These are phyloP conservation scores for Reinhardtius hippoglossoides DNA, from an alignment of 2,113 vertebrate species.

Conservation along the genomic window DNA sequence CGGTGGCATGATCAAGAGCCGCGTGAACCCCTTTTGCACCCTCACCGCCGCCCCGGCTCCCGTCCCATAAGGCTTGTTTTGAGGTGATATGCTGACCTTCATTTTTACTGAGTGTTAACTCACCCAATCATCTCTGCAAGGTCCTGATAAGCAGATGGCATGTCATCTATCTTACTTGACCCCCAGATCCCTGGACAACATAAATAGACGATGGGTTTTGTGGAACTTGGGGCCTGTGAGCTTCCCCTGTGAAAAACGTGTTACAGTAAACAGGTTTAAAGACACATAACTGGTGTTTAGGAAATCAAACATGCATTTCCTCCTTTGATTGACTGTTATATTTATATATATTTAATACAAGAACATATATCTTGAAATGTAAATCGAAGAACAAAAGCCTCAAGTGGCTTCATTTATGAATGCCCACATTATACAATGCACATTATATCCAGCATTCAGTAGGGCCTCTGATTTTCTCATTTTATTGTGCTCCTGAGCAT, in stretches of 20 bases:
- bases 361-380: conserved; percentile 14
- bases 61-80: conserved; percentile 56
- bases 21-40: conserved; percentile 36
- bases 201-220: conserved; percentile 63
- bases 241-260: conserved; percentile 5
- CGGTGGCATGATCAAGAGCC: conserved; percentile 68
- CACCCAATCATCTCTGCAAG: conserved; percentile 69
- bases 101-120: conserved; percentile 65
- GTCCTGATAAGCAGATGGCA: conserved; percentile 79
- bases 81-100: conserved; percentile 77
- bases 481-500: conserved; percentile 27
- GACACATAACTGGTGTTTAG: neutral
- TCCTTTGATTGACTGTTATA: conserved; percentile 4
- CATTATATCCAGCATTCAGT: conserved; percentile 14
- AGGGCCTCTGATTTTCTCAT: conserved; percentile 16
- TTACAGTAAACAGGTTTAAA: conserved; percentile 9
- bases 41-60: conserved; percentile 36
- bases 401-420: conserved; percentile 13
- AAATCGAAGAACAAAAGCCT: conserved; percentile 12
- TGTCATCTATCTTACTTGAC: conserved; percentile 80
- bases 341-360: neutral
- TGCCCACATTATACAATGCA: conserved; percentile 9
- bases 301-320: conserved; percentile 16
- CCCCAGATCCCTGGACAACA: conserved; percentile 64
- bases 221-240: conserved; percentile 29